phyloP scores from a whole-genome alignment of 2,797 vertebrate species.

The Crocidura indochinensis region DNA sequence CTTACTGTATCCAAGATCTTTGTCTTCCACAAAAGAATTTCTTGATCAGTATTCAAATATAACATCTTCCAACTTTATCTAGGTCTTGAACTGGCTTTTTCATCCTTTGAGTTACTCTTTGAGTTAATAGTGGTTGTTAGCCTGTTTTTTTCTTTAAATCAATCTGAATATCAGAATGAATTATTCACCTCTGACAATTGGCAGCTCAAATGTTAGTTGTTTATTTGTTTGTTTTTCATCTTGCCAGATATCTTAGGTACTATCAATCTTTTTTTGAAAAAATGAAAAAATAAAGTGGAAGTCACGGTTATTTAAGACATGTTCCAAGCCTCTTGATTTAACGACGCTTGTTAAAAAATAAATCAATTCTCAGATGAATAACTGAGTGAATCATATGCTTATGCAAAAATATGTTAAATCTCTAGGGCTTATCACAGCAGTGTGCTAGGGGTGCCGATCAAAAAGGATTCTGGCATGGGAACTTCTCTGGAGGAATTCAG shows the following conservation, averaged over 20 bases:
- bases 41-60: conserved; percentile 14
- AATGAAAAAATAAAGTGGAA: background rate
- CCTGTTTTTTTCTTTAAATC: background rate
- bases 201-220: background rate
- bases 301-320: background rate
- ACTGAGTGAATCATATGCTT: conserved; percentile 15
- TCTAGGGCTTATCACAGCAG: background rate
- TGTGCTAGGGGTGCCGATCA: background rate
- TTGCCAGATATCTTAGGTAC: background rate
- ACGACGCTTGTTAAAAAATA: background rate
- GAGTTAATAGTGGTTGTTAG: background rate
- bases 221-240: background rate
- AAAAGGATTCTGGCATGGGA: background rate
- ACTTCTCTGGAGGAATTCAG: background rate
- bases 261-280: background rate
- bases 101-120: background rate
- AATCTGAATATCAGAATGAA: background rate
- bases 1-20: background rate
- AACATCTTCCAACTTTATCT: background rate
- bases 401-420: background rate
- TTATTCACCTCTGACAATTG: conserved; percentile 5
- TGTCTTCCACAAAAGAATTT: conserved; percentile 2
- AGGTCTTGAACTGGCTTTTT: conserved; percentile 21
- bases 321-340: background rate
- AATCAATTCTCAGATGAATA: conserved; percentile 1